A percentile compares a stretch with the other conserved stretches of the same genome.
Conservation (phyloP, 2,113 vertebrate species). For the Progne subis region DNA sequence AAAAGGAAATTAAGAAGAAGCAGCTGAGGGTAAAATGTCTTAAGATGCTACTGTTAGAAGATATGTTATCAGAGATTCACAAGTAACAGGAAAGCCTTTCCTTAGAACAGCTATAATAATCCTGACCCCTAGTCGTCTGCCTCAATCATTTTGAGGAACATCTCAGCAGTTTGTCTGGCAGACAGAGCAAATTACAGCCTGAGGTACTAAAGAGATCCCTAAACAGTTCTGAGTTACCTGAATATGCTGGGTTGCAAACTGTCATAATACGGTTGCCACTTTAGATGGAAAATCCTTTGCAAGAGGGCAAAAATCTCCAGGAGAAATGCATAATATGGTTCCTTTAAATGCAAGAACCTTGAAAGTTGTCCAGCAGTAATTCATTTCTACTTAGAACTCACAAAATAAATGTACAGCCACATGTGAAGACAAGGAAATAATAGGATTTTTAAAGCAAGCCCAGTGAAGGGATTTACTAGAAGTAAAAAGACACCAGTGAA, state of each 20-base stretch:
- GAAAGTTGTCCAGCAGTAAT: not conserved
- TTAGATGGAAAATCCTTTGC: not conserved
- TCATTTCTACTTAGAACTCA: not conserved
- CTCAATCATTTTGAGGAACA: conserved; percentile 10
- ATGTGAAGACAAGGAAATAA: not conserved
- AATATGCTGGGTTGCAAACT: conserved; percentile 16
- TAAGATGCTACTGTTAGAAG: not conserved
- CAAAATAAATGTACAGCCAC: not conserved
- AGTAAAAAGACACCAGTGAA: not conserved
- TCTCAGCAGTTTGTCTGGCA: conserved; percentile 31
- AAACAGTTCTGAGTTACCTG: conserved; percentile 20
- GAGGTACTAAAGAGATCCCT: conserved; percentile 14
- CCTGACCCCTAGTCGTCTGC: not conserved
- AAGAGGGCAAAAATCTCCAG: not conserved
- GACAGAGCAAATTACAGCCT: conserved; percentile 20
- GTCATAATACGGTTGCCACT: not conserved
- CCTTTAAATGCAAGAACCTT: not conserved
- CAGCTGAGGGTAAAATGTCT: not conserved
- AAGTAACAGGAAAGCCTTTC: not conserved
- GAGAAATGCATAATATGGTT: not conserved
- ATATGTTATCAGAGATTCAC: not conserved
- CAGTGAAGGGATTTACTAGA: not conserved
- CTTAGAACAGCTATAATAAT: conserved; percentile 10
- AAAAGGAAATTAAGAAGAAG: not conserved
- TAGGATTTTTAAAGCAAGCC: not conserved